Percentiles rank a stretch among this genome's conserved stretches.
Evolutionary conservation across 2,113 vertebrate species (phyloP).

Genomic region (Tringa solitaria): DNA sequence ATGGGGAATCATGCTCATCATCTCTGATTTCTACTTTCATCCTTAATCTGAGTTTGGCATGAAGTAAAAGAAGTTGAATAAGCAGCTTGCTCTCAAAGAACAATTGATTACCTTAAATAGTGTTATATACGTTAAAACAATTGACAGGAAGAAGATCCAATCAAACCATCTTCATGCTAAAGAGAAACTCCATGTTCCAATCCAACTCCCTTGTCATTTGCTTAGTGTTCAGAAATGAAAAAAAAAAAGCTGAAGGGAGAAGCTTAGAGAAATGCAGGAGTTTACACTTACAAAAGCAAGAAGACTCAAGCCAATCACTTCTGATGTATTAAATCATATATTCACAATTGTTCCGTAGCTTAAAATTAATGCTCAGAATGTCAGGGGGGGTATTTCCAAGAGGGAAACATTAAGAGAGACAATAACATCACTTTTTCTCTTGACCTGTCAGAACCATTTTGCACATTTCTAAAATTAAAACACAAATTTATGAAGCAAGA

Average conservation of each 20-base stretch:
- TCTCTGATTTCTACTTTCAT: background rate
- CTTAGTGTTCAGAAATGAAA: background rate
- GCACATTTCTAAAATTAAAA: background rate
- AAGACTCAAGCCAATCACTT: background rate
- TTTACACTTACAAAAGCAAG: background rate
- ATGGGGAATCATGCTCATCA: background rate
- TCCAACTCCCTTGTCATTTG: background rate
- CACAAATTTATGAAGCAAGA: background rate
- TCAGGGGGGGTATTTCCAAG: background rate
- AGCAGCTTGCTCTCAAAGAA: background rate
- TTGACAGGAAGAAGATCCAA: background rate
- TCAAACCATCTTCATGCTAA: background rate
- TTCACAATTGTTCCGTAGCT: background rate
- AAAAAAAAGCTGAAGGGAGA: background rate
- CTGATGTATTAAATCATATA: background rate
- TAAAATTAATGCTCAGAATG: background rate
- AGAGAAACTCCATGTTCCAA: background rate
- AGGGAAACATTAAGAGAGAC: background rate
- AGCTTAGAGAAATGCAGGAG: background rate
- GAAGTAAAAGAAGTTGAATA: background rate
- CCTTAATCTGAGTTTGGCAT: background rate
- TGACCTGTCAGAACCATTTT: background rate
- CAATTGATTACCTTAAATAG: background rate
- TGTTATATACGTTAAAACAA: background rate
- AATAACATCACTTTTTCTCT: background rate